Conservation (phyloP, 2,888 invertebrate species). For the Stictocephala bisonia region DNA sequence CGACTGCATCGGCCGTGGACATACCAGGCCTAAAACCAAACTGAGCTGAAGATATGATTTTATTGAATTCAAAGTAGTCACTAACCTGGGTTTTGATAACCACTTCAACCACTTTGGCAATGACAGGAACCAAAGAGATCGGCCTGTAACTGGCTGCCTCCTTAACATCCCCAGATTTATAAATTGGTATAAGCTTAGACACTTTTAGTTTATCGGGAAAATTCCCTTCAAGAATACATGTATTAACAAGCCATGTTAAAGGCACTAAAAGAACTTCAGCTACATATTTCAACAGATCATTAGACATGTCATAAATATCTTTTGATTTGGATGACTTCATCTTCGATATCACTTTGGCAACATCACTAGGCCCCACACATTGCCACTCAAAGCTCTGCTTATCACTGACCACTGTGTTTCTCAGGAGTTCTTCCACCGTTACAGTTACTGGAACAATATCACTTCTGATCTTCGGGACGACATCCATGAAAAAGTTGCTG, state of each 20-base stretch:
- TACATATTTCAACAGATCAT: neutral
- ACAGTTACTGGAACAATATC: neutral
- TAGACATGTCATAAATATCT: neutral
- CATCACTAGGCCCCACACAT: neutral
- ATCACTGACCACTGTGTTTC: neutral
- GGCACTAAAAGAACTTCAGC: neutral
- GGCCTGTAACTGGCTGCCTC: neutral
- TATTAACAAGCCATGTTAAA: neutral
- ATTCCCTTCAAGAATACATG: neutral
- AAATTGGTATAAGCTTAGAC: neutral
- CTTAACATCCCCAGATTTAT: constrained; percentile 13
- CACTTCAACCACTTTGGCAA: constrained; percentile 12
- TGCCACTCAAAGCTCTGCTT: constrained; percentile 19
- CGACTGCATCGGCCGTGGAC: constrained; percentile 2
- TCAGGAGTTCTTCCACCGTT: neutral
- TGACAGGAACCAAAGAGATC: constrained; percentile 22
- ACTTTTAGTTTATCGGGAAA: neutral
- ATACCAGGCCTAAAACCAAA: constrained; percentile 28
- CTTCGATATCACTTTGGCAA: neutral
- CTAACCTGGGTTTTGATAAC: constrained; percentile 23
- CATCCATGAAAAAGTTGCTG: neutral
- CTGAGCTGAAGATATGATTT: constrained; percentile 12
- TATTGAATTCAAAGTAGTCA: constrained; percentile 17
- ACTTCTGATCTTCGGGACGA: neutral
- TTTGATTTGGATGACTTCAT: neutral